Conservation (phyloP, 1,140 invertebrate genomes). For the Physella acuta region DNA sequence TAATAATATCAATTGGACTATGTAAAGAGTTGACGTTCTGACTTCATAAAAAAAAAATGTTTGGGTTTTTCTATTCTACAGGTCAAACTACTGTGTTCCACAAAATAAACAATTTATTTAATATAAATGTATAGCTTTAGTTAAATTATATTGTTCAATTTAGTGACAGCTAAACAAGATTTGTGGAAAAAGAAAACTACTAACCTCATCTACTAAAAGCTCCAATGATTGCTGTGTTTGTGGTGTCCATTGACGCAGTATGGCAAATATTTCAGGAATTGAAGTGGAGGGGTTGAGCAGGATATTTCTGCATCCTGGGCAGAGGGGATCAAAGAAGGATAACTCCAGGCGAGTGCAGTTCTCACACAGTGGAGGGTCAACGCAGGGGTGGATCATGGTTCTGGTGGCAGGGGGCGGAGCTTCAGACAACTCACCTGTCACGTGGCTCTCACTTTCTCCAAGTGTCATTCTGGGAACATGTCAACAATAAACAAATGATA, state of each 20-base stretch:
- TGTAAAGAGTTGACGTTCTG: too few relatives aligned
- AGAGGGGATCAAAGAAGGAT: constrained; percentile 64
- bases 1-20: too few relatives aligned
- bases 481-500: not conserved
- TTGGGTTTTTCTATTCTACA: too few relatives aligned
- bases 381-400: constrained; percentile 59
- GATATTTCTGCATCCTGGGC: constrained; percentile 60
- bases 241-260: constrained; percentile 66
- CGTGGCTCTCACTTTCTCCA: constrained; percentile 9
- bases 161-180: too few relatives aligned
- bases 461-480: constrained; percentile 25
- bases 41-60: too few relatives aligned
- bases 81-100: too few relatives aligned
- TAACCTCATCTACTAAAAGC: constrained; percentile 61
- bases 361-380: constrained; percentile 62
- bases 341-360: constrained; percentile 60
- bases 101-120: too few relatives aligned
- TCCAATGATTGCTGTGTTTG: constrained; percentile 63
- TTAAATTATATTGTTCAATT: too few relatives aligned
- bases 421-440: not conserved
- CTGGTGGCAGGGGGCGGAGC: constrained; percentile 23
- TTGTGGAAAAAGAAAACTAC: too few relatives aligned
- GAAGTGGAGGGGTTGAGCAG: constrained; percentile 57
- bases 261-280: constrained; percentile 63
- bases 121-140: too few relatives aligned